Percentiles rank a stretch among this genome's conserved stretches.
These are phyloP conservation scores for Steinernema feltiae DNA, from an alignment of 1,140 invertebrate genomes.

Conservation along the genomic window DNA sequence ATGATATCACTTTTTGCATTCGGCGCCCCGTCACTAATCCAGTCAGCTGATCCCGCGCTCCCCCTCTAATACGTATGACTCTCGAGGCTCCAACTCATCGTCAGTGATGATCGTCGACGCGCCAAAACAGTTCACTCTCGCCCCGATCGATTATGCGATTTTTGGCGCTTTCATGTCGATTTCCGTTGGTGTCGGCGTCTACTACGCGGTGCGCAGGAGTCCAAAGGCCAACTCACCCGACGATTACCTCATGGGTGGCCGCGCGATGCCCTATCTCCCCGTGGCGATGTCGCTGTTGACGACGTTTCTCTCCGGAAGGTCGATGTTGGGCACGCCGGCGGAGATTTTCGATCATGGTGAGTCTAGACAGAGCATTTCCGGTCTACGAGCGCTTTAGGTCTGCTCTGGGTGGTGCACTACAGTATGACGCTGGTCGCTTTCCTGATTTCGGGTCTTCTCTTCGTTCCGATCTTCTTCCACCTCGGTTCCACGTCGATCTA, in stretches of 20 bases:
- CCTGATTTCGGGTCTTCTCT: neutral
- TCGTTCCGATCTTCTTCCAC: neutral
- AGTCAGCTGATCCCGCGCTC: no score
- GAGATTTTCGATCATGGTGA: conserved; percentile 29
- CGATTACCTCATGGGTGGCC: conserved; percentile 41
- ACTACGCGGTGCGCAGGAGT: neutral
- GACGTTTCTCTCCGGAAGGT: conserved; percentile 48
- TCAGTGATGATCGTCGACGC: neutral
- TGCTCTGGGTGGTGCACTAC: neutral
- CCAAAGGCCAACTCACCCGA: neutral
- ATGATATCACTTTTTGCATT: no score
- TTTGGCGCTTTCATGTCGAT: neutral
- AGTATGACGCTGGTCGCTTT: neutral
- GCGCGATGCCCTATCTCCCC: conserved; percentile 39
- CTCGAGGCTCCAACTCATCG: no score
- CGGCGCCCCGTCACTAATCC: no score
- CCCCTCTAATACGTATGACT: no score
- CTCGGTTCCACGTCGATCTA: neutral
- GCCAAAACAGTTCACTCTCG: neutral
- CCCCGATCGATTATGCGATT: neutral
- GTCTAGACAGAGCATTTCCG: neutral
- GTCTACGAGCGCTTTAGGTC: neutral
- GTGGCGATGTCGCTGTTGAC: conserved; percentile 44
- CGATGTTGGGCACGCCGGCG: conserved; percentile 41
- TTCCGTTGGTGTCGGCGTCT: neutral